Base-by-base conservation (phyloP, 2,888 invertebrate genomes). In the Paralinhomoeus sp. region DNA sequence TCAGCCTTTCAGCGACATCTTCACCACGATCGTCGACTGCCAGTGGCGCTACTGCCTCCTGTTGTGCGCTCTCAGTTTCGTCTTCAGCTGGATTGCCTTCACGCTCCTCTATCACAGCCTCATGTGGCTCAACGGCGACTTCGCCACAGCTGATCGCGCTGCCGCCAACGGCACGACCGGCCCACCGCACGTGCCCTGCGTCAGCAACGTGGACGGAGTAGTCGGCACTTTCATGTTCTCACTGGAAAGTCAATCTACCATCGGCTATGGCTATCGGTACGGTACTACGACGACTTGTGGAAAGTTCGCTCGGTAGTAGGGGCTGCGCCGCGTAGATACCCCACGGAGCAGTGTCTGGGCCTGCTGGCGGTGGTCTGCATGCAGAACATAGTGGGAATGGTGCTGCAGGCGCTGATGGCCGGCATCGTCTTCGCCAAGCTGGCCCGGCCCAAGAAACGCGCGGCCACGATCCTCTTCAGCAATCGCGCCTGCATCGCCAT, bases 361-460 rank as follows among this genome's bases (percentile, higher is more conserved):
- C 51, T 54, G 1, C 50, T 60, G 18, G 49, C 59, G 5, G 51
- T 54, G 3, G 54, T 60, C 53, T 53, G 55, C 37, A 48, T 61
- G 20, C 60, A 60, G 45, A 55, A 55, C 45, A 58, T 61, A 51
- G 50, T 55, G 47, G 61, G 61, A n/a, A 55, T 62, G 21, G 40
- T 51, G 42, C 45, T 53, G 39, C 54, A 61, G 51, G 57, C 65
- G n/a, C 48, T 67, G 7, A 57, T 62, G 56, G 63, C 67, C 2
- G 67, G 68, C 15, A 61, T 67, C 20, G 62, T 68, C 24, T 69
- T 69, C 52, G 67, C 68, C 3, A 69, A 69, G 54, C 53, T 69
- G 3, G 67, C 68, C 9, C 53, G 69, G 31, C 68, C 69, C 21
- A 69, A 69, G 51, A 68, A 68, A 50, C 57, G 69, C 46, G 68